These are phyloP conservation scores for Semnornis frantzii DNA, from an alignment of 2,113 vertebrate species.

Conservation along the genomic window DNA sequence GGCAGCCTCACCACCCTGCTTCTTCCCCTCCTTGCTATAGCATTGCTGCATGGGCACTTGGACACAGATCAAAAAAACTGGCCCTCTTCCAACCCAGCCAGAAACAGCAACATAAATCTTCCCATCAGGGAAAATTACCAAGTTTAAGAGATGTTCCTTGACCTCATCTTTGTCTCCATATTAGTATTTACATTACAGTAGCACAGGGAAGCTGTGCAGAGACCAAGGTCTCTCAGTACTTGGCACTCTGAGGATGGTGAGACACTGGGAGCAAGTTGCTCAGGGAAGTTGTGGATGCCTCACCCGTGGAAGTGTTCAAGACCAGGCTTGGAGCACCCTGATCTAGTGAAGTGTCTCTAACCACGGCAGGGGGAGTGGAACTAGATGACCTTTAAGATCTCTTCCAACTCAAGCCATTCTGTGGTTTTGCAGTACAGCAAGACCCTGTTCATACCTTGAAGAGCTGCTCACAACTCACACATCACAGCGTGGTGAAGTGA, in stretches of 20 bases:
- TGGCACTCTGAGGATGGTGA: neutral
- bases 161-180: neutral
- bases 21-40: rapidly evolving
- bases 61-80: neutral
- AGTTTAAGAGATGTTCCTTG: slow-evolving; percentile 11
- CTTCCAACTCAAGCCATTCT: too few species aligned
- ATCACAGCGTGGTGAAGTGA: rapidly evolving
- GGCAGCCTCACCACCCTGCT: neutral
- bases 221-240: neutral
- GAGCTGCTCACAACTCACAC: neutral
- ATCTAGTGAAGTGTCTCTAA: too few species aligned
- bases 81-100: neutral
- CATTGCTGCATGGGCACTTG: neutral
- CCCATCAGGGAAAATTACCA: slow-evolving; percentile 7
- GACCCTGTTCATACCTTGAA: neutral
- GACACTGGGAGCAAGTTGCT: too few species aligned
- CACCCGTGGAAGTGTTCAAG: too few species aligned
- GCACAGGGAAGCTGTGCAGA: neutral
- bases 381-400: too few species aligned
- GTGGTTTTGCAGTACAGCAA: neutral
- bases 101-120: neutral
- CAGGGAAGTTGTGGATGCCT: too few species aligned
- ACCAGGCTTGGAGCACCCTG: too few species aligned
- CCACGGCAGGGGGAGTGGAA: too few species aligned
- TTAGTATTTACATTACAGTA: neutral